phyloP scores from a whole-genome alignment of 1,140 invertebrate species.

The Venturia canescens region DNA sequence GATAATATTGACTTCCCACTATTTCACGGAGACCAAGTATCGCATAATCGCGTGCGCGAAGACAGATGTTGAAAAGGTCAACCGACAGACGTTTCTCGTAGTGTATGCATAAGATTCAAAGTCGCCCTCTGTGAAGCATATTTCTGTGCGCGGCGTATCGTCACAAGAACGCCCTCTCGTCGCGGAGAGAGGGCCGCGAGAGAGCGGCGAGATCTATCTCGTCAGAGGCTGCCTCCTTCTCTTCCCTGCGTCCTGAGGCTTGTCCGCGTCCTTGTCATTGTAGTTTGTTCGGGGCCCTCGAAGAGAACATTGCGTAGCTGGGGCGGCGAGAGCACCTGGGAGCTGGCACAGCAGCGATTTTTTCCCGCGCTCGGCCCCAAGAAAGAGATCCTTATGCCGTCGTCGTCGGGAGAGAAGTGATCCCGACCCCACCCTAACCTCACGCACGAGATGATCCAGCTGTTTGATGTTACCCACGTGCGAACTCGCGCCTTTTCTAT shows the following conservation, averaged over 20 bases:
- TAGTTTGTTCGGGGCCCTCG: not conserved
- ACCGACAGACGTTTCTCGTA: slow-evolving; percentile 24
- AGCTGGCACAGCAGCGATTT: slow-evolving; percentile 41
- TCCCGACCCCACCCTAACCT: slow-evolving; percentile 43
- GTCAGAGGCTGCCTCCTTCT: not conserved
- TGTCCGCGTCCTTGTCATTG: not conserved
- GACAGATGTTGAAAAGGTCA: slow-evolving; percentile 21
- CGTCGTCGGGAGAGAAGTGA: slow-evolving; percentile 60
- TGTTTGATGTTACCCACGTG: slow-evolving; percentile 75
- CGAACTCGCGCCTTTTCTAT: slow-evolving; percentile 48
- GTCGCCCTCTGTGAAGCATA: not conserved
- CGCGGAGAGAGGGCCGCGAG: not conserved
- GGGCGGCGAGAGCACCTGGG: slow-evolving; percentile 59
- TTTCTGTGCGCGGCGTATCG: slow-evolving; percentile 31
- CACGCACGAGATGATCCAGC: slow-evolving; percentile 76
- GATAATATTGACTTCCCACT: too few species aligned
- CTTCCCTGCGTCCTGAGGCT: not conserved
- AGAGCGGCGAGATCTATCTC: slow-evolving; percentile 27
- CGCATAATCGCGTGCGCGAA: not conserved
- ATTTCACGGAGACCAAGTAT: too few species aligned
- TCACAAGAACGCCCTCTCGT: not conserved
- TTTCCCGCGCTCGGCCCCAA: slow-evolving; percentile 55
- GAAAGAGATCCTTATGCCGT: slow-evolving; percentile 70
- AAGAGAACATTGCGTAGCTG: not conserved
- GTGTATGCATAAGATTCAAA: not conserved